Percentiles rank a stretch among this genome's conserved stretches.
phyloP scores from a whole-genome alignment of 1,140 invertebrate species.

The Drosophila kepulauana region DNA sequence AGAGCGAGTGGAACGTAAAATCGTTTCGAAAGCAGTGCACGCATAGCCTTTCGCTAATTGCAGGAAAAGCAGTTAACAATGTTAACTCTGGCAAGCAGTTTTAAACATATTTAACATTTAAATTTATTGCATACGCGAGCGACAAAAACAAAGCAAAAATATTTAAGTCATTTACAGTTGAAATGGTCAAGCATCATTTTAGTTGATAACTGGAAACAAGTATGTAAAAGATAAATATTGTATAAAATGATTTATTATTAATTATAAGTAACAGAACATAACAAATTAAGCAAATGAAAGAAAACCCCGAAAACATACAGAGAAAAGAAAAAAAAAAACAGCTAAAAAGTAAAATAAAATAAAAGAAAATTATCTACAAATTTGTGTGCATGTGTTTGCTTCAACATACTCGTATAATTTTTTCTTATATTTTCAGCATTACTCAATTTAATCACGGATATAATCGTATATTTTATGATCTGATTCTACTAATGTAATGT shows the following conservation, averaged over 20 bases:
- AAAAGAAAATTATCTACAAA: constrained; percentile 72
- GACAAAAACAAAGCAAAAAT: constrained; percentile 49
- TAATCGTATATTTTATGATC: too few relatives aligned
- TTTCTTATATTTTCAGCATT: too few relatives aligned
- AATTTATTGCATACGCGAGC: constrained; percentile 54
- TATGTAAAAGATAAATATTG: constrained; percentile 72
- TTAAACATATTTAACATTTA: constrained; percentile 68
- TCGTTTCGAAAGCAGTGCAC: constrained; percentile 58
- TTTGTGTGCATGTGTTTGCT: constrained; percentile 4
- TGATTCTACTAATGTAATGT: too few relatives aligned
- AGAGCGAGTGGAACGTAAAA: constrained; percentile 25
- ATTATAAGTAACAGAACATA: constrained; percentile 71
- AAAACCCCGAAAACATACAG: constrained; percentile 61
- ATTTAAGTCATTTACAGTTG: constrained; percentile 62
- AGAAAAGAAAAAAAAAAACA: constrained; percentile 62
- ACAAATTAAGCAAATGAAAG: constrained; percentile 63
- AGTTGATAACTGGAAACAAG: constrained; percentile 48
- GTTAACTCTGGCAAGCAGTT: constrained; percentile 77
- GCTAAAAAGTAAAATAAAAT: constrained; percentile 70
- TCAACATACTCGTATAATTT: too few relatives aligned
- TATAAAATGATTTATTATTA: constrained; percentile 82
- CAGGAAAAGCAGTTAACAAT: constrained; percentile 77
- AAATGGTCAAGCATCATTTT: constrained; percentile 54
- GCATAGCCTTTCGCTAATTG: constrained; percentile 72
- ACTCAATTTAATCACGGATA: too few relatives aligned